phyloP scores from a whole-genome alignment of 2,797 vertebrate species.

The Esox masquinongy region DNA sequence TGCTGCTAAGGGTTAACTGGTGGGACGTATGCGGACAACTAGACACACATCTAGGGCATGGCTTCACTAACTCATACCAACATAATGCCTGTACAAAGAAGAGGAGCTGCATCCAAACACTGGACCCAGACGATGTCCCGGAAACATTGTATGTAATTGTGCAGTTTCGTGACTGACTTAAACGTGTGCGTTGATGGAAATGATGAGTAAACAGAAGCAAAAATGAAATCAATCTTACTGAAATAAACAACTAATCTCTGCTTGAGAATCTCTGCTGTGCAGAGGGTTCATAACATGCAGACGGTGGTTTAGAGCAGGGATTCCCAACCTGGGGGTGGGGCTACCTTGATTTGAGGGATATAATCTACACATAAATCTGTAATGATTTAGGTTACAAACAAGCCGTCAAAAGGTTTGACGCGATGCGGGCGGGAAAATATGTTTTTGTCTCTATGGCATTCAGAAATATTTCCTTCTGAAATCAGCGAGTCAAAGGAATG shows the following conservation, averaged over 20 bases:
- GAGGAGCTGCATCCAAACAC: conserved; percentile 85
- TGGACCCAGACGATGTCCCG: conserved; percentile 58
- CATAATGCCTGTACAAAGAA: conserved; percentile 76
- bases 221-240: conserved; percentile 34
- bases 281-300: conserved; percentile 49
- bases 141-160: conserved; percentile 71
- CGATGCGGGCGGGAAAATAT: too few species aligned
- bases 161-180: conserved; percentile 54
- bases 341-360: too few species aligned
- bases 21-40: conserved; percentile 84
- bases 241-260: neutral
- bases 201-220: conserved; percentile 40
- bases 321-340: too few species aligned
- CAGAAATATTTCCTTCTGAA: too few species aligned
- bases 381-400: too few species aligned
- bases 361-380: too few species aligned
- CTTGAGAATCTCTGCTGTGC: conserved; percentile 26
- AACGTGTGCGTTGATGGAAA: conserved; percentile 46
- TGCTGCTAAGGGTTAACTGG: conserved; percentile 68
- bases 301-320: too few species aligned
- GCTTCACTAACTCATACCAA: conserved; percentile 78
- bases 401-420: too few species aligned
- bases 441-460: too few species aligned
- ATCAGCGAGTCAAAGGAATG: too few species aligned
- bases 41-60: conserved; percentile 80